Conservation (phyloP, 30 jellyfish, hydroid and myxozoan species). For the Hydractinia echinata region DNA sequence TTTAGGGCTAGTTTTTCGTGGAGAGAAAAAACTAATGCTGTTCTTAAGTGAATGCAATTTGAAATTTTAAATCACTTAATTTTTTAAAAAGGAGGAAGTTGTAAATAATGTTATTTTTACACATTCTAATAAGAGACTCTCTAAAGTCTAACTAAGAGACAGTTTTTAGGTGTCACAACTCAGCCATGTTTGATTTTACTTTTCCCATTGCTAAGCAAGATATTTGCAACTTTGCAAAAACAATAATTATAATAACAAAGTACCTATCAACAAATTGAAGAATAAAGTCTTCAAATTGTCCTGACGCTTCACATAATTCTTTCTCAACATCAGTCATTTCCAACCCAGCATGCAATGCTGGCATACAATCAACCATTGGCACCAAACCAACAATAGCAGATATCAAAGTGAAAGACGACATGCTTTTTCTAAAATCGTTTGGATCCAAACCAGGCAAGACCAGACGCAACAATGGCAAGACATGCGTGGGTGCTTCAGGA, state of each 20-base stretch:
- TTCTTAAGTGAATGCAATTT: too few relatives aligned
- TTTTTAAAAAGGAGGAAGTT: too few relatives aligned
- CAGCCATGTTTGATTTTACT: too few relatives aligned
- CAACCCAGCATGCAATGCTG: conserved; percentile 54
- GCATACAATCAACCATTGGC: conserved; percentile 86
- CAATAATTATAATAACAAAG: background rate
- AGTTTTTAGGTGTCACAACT: too few relatives aligned
- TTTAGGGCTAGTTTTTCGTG: too few relatives aligned
- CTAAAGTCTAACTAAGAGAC: too few relatives aligned
- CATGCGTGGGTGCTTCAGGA: conserved; percentile 78
- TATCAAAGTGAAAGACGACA: conserved; percentile 64
- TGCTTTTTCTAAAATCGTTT: conserved; percentile 76
- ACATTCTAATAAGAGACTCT: too few relatives aligned
- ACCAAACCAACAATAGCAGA: conserved; percentile 63
- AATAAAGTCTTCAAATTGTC: conserved; percentile 66
- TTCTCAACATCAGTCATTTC: conserved; percentile 88
- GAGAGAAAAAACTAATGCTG: too few relatives aligned
- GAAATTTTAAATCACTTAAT: too few relatives aligned
- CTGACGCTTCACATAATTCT: conserved; percentile 71
- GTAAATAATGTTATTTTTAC: too few relatives aligned
- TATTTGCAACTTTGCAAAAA: background rate
- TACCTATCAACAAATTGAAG: conserved; percentile 70
- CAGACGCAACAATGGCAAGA: conserved; percentile 59
- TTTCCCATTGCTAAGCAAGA: background rate
- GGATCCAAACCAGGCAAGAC: conserved; percentile 93